A percentile compares a stretch with the other conserved stretches of the same genome.
Conservation (phyloP, 1,140 invertebrate genomes). For the Penaeus chinensis region DNA sequence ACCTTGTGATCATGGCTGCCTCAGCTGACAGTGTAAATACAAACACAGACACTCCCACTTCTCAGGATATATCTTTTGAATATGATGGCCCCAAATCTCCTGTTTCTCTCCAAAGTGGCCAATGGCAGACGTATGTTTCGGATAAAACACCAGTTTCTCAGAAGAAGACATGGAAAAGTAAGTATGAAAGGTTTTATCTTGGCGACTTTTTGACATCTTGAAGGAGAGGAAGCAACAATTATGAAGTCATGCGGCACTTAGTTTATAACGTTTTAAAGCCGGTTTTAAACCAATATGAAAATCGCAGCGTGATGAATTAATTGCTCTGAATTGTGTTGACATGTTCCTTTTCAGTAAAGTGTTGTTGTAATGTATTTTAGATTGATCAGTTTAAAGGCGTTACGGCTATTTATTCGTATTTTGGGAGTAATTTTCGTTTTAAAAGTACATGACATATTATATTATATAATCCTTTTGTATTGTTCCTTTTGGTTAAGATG, state of each 20-base stretch:
- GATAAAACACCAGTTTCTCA: constrained; percentile 38
- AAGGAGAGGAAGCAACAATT: background rate
- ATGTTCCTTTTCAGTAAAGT: no score
- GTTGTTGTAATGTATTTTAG: no score
- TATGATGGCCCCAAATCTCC: constrained; percentile 5
- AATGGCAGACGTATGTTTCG: constrained; percentile 46
- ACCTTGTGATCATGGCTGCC: constrained; percentile 56
- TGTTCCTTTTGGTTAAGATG: no score
- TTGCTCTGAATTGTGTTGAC: no score
- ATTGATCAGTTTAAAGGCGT: no score
- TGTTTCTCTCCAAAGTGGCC: constrained; percentile 6
- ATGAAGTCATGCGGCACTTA: background rate
- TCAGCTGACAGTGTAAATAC: constrained; percentile 53
- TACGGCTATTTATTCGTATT: no score
- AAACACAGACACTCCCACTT: constrained; percentile 35
- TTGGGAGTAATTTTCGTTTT: no score
- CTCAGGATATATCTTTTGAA: background rate
- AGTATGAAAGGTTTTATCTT: background rate
- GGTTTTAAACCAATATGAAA: background rate
- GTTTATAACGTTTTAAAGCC: no score
- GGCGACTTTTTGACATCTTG: background rate
- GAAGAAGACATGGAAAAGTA: constrained; percentile 47
- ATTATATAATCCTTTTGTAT: no score
- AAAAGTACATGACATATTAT: no score
- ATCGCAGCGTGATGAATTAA: background rate